A percentile compares a stretch with the other conserved stretches of the same genome.
These are phyloP conservation scores for Anadara kagoshimensis DNA, from an alignment of 1,140 invertebrate species.

Conservation along the genomic window DNA sequence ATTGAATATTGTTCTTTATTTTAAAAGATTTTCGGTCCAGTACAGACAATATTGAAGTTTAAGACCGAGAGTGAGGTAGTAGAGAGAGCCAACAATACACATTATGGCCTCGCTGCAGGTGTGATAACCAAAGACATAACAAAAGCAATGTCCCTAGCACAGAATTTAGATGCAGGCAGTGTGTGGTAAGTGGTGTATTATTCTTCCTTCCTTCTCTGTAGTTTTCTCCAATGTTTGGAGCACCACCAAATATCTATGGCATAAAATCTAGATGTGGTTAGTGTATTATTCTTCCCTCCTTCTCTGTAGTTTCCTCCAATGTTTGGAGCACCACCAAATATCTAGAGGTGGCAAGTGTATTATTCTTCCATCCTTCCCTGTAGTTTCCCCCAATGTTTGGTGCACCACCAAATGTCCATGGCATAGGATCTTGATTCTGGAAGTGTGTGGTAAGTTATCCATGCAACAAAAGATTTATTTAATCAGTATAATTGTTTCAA, in stretches of 20 bases:
- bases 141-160: slow-evolving; percentile 73
- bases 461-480: background rate
- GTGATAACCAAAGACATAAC: slow-evolving; percentile 91
- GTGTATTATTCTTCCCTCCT: too few relatives aligned
- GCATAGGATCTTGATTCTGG: too few relatives aligned
- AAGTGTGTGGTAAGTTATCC: background rate
- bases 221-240: background rate
- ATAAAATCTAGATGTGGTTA: too few relatives aligned
- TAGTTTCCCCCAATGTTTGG: too few relatives aligned
- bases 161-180: slow-evolving; percentile 85
- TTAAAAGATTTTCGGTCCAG: slow-evolving; percentile 91
- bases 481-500: background rate
- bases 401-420: too few relatives aligned
- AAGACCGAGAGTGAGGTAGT: slow-evolving; percentile 90
- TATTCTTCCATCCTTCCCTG: too few relatives aligned
- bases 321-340: too few relatives aligned
- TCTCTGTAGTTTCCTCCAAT: too few relatives aligned
- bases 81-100: slow-evolving; percentile 88
- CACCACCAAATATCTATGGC: too few relatives aligned
- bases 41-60: slow-evolving; percentile 92
- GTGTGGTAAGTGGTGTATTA: slow-evolving; percentile 81
- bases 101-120: slow-evolving; percentile 90
- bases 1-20: too few relatives aligned
- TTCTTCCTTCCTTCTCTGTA: background rate
- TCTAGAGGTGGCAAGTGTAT: too few relatives aligned